Percentiles rank a stretch among this genome's conserved stretches.
phyloP scores from a whole-genome alignment of 2,797 vertebrate species.

The Halcyon smyrnensis region DNA sequence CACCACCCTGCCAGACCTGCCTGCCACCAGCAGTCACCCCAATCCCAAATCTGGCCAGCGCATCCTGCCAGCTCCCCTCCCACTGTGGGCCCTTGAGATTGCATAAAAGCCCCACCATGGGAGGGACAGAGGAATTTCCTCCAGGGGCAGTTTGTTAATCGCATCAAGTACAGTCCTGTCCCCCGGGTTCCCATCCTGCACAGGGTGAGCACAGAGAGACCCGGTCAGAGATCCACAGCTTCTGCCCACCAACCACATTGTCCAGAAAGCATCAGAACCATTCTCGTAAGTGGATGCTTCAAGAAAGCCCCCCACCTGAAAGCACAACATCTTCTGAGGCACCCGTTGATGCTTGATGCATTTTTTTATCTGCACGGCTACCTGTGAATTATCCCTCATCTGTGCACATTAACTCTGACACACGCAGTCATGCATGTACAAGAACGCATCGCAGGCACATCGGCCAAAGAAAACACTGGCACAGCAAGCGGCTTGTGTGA shows the following conservation, averaged over 20 bases:
- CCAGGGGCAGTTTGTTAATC: not conserved
- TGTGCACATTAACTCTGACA: not conserved
- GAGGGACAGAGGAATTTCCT: not conserved
- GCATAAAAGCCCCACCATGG: not conserved
- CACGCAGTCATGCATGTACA: not conserved
- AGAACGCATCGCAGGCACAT: rapidly evolving
- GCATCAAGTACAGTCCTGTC: not conserved
- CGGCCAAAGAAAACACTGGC: not conserved
- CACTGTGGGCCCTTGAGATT: not conserved
- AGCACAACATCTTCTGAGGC: not conserved
- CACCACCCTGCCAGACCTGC: not conserved
- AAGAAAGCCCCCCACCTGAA: not conserved
- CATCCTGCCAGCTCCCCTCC: not conserved
- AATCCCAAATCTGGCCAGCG: rapidly evolving
- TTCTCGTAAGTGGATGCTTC: not conserved
- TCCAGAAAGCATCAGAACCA: not conserved
- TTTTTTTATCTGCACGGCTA: not conserved
- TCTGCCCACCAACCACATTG: not conserved
- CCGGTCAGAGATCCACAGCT: not conserved
- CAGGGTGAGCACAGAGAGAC: not conserved
- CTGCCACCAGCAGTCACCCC: not conserved
- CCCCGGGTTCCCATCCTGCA: not conserved
- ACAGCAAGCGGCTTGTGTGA: not conserved
- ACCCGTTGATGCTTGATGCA: rapidly evolving
- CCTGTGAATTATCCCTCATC: not conserved